These are phyloP conservation scores for Dasysyrphus albostriatus DNA, from an alignment of 2,888 invertebrate species.

Conservation along the genomic window DNA sequence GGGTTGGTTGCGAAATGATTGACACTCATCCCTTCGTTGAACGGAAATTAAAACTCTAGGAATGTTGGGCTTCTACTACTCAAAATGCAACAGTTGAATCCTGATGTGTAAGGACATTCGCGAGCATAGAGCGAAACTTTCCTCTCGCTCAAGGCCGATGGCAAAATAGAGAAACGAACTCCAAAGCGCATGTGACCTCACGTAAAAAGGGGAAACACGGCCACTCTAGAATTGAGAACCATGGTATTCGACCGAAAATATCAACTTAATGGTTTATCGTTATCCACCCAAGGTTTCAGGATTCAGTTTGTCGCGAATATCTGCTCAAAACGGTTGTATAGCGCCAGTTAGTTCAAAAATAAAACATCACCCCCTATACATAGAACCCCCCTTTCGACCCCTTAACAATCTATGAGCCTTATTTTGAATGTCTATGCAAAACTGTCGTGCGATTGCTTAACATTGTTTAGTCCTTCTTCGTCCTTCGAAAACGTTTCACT, in stretches of 20 bases:
- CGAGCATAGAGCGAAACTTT: background rate
- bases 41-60: constrained; percentile 75
- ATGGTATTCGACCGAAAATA: background rate
- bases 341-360: constrained; percentile 52
- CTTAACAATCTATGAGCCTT: constrained; percentile 9
- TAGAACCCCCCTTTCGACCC: constrained; percentile 34
- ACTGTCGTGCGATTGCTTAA: constrained; percentile 51
- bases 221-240: constrained; percentile 22
- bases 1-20: constrained; percentile 66
- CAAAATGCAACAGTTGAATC: constrained; percentile 72
- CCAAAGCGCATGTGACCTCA: constrained; percentile 73
- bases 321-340: constrained; percentile 71
- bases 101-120: constrained; percentile 40
- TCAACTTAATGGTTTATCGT: constrained; percentile 36
- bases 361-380: constrained; percentile 41
- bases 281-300: constrained; percentile 52
- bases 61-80: constrained; percentile 51
- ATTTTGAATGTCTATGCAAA: constrained; percentile 24
- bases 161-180: constrained; percentile 39
- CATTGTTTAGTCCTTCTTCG: constrained; percentile 18
- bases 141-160: constrained; percentile 53
- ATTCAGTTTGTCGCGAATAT: constrained; percentile 74
- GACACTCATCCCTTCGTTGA: constrained; percentile 64
- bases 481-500: constrained; percentile 50
- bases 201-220: constrained; percentile 42